phyloP scores from a whole-genome alignment of 2,113 vertebrate species.

The Perognathus longimembris region DNA sequence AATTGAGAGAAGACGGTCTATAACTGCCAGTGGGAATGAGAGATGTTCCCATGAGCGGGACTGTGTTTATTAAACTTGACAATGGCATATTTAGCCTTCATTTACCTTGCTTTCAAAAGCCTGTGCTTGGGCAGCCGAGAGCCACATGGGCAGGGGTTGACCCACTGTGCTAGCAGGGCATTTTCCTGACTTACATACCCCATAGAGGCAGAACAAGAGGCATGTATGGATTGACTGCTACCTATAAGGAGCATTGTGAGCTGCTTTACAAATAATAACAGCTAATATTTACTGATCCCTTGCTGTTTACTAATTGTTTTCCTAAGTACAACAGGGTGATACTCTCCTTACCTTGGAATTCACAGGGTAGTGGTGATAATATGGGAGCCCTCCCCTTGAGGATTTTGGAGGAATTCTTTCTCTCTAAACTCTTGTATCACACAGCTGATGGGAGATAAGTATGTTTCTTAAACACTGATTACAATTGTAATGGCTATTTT shows the following conservation, averaged over 20 bases:
- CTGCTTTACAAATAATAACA: neutral
- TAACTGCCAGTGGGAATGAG: slow-evolving; percentile 55
- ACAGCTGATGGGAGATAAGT: neutral
- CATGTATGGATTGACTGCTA: neutral
- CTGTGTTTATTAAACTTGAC: slow-evolving; percentile 74
- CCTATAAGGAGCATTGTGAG: neutral
- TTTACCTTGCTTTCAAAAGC: slow-evolving; percentile 45
- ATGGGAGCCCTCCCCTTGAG: neutral
- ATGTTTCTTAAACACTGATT: neutral
- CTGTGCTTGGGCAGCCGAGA: neutral
- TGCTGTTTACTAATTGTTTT: neutral
- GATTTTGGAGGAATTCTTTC: neutral
- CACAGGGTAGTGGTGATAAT: neutral
- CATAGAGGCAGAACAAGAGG: accelerated
- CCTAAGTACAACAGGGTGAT: neutral
- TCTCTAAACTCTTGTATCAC: neutral
- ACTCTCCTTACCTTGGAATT: no score
- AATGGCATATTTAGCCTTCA: slow-evolving; percentile 63
- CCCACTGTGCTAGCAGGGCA: neutral
- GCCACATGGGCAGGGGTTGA: neutral
- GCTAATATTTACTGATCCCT: neutral
- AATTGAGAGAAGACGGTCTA: slow-evolving; percentile 68
- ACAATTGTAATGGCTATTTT: neutral
- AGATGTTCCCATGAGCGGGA: neutral
- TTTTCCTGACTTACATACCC: neutral